Evolutionary conservation across 2,797 vertebrate species (phyloP), one percentile per base, ranked within the genome.

Genomic region (Helarctos malayanus): DNA sequence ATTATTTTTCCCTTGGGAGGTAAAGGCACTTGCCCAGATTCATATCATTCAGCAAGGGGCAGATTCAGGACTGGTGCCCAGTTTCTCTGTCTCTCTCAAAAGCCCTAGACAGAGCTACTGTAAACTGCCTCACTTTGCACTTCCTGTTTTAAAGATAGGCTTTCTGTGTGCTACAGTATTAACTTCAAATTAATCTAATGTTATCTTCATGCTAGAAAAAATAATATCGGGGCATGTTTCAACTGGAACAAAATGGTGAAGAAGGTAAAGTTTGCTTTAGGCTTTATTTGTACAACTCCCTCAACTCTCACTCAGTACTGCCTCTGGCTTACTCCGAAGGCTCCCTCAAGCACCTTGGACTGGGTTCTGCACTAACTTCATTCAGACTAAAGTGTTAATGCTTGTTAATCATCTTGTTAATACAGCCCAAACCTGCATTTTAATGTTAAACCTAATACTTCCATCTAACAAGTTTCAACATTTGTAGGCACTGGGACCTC

Each of bases 151-250:
- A 92, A 13, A 71, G 27, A 9, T 35, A 61, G 16, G 1, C 45
- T 73, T 63, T 38, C 52, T 63, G 13, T 56, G 11, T 71, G 38
- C 78, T 45, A 12, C 21, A 84, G 38, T 78, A 69, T 79, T 69
- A 97, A 91, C 10, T 56, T 71, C 56, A 6, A 25, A 19, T 56
- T 90, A 86, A 84, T 88, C n/a, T 94, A 89, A 90, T 49, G 57
- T 59, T 56, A 92, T 15, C 5, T 49, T 78, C 54, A 94, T 52
- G 5, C 9, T 86, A 61, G n/a, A 52, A 68, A 76, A 95, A 56
- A n/a, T 32, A n/a, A 54, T 52, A 89, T 80, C 23, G 52, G 25
- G 12, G 4, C 5, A 84, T 6, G 18, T 52, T 96, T 91, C 18
- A 78, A 7, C 73, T 78, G 5, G 29, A 76, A 71, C n/a, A 88